Conservation (phyloP, 2,113 vertebrate species). For the Chaetodon trifascialis region DNA sequence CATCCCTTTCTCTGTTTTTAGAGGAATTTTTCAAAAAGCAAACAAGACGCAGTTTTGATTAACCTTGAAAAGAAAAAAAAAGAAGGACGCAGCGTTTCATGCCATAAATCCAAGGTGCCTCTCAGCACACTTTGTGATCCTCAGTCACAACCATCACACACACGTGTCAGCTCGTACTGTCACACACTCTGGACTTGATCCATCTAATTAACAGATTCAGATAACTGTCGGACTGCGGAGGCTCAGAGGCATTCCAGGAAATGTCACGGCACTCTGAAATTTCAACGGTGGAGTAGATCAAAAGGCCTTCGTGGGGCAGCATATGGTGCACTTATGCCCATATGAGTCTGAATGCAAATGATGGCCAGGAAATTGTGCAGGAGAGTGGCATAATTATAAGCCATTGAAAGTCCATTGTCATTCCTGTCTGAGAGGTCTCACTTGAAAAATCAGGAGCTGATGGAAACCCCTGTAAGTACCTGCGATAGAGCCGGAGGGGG, state of each 20-base stretch:
- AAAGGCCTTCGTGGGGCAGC: conserved; percentile 45
- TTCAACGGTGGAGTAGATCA: conserved; percentile 52
- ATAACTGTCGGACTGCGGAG: conserved; percentile 47
- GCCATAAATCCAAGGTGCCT: conserved; percentile 51
- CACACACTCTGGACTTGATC: conserved; percentile 58
- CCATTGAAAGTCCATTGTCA: conserved; percentile 77
- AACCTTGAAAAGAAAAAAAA: conserved; percentile 59
- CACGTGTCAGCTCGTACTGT: background rate
- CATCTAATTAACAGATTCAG: conserved; percentile 71
- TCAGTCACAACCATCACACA: conserved; percentile 31
- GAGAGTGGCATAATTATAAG: conserved; percentile 77
- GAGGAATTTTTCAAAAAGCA: conserved; percentile 22
- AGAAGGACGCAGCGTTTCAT: conserved; percentile 40
- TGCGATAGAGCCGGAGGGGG: conserved; percentile 72
- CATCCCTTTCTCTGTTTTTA: conserved; percentile 37
- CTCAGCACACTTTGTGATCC: conserved; percentile 47
- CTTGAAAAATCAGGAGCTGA: conserved; percentile 79
- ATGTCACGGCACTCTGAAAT: conserved; percentile 57
- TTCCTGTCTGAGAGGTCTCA: conserved; percentile 78
- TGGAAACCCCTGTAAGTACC: conserved; percentile 72
- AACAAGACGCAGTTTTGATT: conserved; percentile 59
- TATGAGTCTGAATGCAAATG: conserved; percentile 72
- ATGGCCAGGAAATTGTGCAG: conserved; percentile 66
- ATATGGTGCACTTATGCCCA: conserved; percentile 46
- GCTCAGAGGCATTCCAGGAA: conserved; percentile 53